Evolutionary conservation across 2,113 vertebrate species (phyloP).

Genomic region (Cavia porcellus): DNA sequence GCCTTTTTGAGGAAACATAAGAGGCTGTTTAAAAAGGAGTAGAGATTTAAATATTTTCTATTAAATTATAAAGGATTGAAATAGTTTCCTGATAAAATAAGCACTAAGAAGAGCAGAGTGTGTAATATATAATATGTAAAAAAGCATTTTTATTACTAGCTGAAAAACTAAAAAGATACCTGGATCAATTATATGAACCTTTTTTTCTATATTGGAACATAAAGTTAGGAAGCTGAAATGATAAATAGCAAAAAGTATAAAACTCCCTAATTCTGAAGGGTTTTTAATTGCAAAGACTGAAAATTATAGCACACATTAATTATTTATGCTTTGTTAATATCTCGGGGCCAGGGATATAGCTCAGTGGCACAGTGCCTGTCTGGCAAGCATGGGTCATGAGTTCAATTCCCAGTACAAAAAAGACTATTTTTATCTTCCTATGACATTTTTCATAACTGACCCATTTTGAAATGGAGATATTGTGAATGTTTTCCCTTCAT

Average conservation of each 20-base stretch:
- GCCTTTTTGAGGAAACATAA: background rate
- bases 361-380: too few relatives aligned
- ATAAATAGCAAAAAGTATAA: background rate
- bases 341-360: too few relatives aligned
- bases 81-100: slow-evolving; percentile 23
- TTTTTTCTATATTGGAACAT: background rate
- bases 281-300: background rate
- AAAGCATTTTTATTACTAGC: background rate
- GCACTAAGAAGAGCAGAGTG: background rate
- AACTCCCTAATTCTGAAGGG: slow-evolving; percentile 10
- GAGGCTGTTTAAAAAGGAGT: background rate
- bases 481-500: background rate
- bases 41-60: background rate
- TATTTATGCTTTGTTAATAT: background rate
- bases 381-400: too few relatives aligned
- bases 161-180: background rate
- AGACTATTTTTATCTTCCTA: background rate
- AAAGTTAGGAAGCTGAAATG: background rate
- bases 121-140: background rate
- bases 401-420: too few relatives aligned
- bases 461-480: background rate
- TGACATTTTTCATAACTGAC: background rate
- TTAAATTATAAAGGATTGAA: slow-evolving; percentile 31
- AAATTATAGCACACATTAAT: background rate
- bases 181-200: background rate